These are phyloP conservation scores for Zaprionus inermis DNA, from an alignment of 1,140 invertebrate species.

Conservation along the genomic window DNA sequence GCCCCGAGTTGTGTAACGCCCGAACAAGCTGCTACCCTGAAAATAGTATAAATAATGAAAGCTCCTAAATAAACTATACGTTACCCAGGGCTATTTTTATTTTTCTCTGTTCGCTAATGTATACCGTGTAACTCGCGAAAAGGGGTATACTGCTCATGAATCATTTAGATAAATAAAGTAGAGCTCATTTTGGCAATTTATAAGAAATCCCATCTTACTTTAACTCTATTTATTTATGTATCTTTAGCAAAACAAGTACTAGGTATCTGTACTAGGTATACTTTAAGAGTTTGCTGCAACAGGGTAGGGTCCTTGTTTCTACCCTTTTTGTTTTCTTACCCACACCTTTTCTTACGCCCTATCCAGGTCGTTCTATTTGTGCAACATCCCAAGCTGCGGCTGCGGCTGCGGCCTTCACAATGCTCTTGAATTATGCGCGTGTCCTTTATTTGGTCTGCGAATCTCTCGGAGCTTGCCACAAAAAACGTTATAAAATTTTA, in stretches of 20 bases:
- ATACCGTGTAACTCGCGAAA: neutral
- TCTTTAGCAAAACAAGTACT: neutral
- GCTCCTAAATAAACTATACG: constrained; percentile 65
- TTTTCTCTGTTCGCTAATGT: constrained; percentile 21
- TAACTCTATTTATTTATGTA: neutral
- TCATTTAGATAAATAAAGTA: neutral
- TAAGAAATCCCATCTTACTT: neutral
- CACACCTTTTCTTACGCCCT: neutral
- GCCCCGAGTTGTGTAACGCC: constrained; percentile 19
- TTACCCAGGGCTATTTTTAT: constrained; percentile 58
- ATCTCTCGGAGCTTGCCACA: constrained; percentile 8
- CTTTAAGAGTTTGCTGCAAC: neutral
- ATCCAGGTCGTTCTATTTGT: constrained; percentile 5
- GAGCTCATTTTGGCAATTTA: neutral
- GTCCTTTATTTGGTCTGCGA: constrained; percentile 8
- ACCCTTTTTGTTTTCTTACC: neutral
- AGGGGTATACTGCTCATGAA: neutral
- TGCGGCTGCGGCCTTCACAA: constrained; percentile 16
- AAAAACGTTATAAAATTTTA: constrained; percentile 62
- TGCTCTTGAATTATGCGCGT: constrained; percentile 39
- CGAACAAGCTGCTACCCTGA: constrained; percentile 14
- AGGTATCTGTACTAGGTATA: neutral
- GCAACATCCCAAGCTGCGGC: constrained; percentile 6
- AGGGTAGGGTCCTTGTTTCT: neutral
- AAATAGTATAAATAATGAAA: constrained; percentile 72